These are phyloP conservation scores for Ramphastos sulfuratus DNA, from an alignment of 2,113 vertebrate species.

Conservation along the genomic window DNA sequence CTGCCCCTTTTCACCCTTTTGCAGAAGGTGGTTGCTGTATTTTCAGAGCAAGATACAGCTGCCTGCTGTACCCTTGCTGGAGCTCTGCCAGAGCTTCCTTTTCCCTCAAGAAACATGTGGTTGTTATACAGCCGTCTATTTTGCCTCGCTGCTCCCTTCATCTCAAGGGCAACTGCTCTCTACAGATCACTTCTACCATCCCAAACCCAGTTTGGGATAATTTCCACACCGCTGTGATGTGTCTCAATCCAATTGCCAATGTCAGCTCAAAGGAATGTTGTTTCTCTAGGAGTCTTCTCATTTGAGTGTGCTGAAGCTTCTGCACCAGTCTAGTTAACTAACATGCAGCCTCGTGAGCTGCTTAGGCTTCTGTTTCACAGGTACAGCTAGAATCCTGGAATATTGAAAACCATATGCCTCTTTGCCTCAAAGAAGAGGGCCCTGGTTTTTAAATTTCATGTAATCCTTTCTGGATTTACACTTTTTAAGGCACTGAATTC, in stretches of 20 bases:
- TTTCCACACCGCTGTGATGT: slow-evolving; percentile 34
- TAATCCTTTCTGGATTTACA: slow-evolving; percentile 60
- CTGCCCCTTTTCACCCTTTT: not conserved
- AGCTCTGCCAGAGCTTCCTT: slow-evolving; percentile 56
- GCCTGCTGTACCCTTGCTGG: slow-evolving; percentile 58
- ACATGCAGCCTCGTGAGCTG: slow-evolving; percentile 66
- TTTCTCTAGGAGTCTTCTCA: slow-evolving; percentile 65
- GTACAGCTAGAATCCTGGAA: slow-evolving; percentile 68
- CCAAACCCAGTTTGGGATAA: slow-evolving; percentile 67
- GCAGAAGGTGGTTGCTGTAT: slow-evolving; percentile 1
- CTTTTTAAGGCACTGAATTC: slow-evolving; percentile 43
- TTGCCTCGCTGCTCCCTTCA: slow-evolving; percentile 21
- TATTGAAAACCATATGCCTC: slow-evolving; percentile 58
- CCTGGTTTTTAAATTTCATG: slow-evolving; percentile 21
- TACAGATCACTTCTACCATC: slow-evolving; percentile 68
- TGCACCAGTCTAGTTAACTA: slow-evolving; percentile 64
- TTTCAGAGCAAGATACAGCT: slow-evolving; percentile 32
- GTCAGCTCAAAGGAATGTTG: slow-evolving; percentile 69
- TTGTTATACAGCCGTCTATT: slow-evolving; percentile 9
- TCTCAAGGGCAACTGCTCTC: slow-evolving; percentile 78
- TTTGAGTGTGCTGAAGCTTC: slow-evolving; percentile 63
- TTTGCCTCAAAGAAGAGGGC: slow-evolving; percentile 38
- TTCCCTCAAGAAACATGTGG: slow-evolving; percentile 57
- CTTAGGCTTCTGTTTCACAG: slow-evolving; percentile 73
- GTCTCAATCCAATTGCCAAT: slow-evolving; percentile 69